Evolutionary conservation across 2,113 vertebrate genomes (phyloP).

Genomic region (Limanda limanda): DNA sequence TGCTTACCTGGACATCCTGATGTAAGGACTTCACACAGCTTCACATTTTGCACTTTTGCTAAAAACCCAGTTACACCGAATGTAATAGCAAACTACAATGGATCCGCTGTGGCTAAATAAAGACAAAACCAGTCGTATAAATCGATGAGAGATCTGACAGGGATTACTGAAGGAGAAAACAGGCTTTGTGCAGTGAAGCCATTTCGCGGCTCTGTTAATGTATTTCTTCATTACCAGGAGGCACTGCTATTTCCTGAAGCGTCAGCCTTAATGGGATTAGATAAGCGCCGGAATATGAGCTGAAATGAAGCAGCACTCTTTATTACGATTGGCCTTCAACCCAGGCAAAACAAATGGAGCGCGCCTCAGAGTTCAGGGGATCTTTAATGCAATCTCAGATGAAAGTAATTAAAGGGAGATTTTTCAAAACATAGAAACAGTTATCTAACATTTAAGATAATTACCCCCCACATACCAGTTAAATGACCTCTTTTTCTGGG

Average conservation of each 20-base stretch:
- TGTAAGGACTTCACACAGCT: constrained; percentile 19
- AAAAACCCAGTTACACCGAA: constrained; percentile 32
- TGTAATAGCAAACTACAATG: constrained; percentile 19
- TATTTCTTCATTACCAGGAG: constrained; percentile 72
- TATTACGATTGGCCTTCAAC: constrained; percentile 67
- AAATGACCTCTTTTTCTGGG: constrained; percentile 7
- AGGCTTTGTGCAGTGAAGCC: constrained; percentile 34
- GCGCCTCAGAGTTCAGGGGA: constrained; percentile 35
- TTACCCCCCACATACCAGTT: background rate
- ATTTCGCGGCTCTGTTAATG: constrained; percentile 66
- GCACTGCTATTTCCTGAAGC: constrained; percentile 70
- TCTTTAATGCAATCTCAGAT: constrained; percentile 37
- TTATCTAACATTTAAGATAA: constrained; percentile 3
- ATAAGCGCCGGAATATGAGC: constrained; percentile 64
- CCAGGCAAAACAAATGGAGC: constrained; percentile 52
- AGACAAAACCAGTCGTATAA: constrained; percentile 29
- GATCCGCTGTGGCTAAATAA: constrained; percentile 13
- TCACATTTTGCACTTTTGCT: background rate
- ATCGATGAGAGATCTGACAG: constrained; percentile 16
- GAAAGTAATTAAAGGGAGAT: constrained; percentile 27
- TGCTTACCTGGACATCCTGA: constrained; percentile 27
- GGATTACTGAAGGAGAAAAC: constrained; percentile 55
- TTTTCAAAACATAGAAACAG: constrained; percentile 43
- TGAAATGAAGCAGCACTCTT: constrained; percentile 55
- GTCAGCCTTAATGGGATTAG: constrained; percentile 74